phyloP scores from a whole-genome alignment of 2,888 invertebrate species.

The Liopterus haemorrhoidalis region DNA sequence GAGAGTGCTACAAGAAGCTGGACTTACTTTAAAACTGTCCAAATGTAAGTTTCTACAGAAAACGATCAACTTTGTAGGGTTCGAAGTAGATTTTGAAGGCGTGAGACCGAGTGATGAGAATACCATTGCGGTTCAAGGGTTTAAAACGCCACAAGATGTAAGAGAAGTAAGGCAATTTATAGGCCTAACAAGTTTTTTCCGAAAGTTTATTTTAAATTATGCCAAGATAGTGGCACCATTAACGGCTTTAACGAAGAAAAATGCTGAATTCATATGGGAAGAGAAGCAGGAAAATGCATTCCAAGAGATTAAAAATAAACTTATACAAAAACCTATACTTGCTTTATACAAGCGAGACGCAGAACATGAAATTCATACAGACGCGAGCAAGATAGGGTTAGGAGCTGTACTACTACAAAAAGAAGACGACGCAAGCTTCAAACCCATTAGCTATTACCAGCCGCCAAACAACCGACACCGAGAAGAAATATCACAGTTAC shows the following conservation, averaged over 20 bases:
- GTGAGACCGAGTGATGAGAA: too few relatives aligned
- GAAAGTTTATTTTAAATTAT: slow-evolving; percentile 25
- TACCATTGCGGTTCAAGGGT: not conserved
- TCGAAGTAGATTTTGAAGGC: too few relatives aligned
- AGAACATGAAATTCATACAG: slow-evolving; percentile 19
- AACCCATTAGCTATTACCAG: too few relatives aligned
- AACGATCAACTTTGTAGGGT: too few relatives aligned
- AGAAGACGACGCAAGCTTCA: too few relatives aligned
- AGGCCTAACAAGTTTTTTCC: slow-evolving; percentile 14
- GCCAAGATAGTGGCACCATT: too few relatives aligned
- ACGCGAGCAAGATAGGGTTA: slow-evolving; percentile 10
- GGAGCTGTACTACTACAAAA: slow-evolving; percentile 17
- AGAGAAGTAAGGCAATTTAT: not conserved
- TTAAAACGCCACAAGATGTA: not conserved
- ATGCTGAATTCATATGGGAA: too few relatives aligned
- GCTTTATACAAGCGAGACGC: slow-evolving; percentile 16
- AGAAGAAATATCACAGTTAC: slow-evolving; percentile 12
- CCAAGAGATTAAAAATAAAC: slow-evolving; percentile 7
- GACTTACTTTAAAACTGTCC: slow-evolving; percentile 25
- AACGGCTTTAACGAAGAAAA: too few relatives aligned
- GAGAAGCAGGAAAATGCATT: slow-evolving; percentile 20
- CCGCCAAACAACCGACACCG: too few relatives aligned
- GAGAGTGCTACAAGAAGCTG: slow-evolving; percentile 15
- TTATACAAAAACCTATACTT: slow-evolving; percentile 21
- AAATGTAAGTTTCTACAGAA: slow-evolving; percentile 34